These are phyloP conservation scores for Leptosomus discolor DNA, from an alignment of 2,113 vertebrate genomes.

Conservation along the genomic window DNA sequence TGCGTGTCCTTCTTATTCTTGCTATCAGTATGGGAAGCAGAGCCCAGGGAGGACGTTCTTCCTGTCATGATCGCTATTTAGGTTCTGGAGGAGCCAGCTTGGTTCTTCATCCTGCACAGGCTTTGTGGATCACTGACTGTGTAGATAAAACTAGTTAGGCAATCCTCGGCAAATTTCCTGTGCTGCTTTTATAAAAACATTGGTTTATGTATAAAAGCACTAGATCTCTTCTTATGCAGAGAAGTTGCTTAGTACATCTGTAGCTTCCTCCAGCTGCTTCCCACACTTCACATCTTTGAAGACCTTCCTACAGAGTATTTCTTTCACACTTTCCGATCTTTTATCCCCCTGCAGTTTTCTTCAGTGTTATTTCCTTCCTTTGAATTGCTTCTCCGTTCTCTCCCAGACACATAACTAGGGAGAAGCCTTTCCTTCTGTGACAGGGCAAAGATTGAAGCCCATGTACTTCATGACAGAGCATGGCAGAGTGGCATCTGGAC, in stretches of 20 bases:
- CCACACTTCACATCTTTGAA: not conserved
- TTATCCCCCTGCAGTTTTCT: not conserved
- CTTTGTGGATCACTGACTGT: not conserved
- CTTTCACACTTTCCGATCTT: not conserved
- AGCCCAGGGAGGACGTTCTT: not conserved
- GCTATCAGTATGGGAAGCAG: not conserved
- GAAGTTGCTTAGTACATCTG: not conserved
- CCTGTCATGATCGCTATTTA: rapidly evolving
- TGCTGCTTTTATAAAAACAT: not conserved
- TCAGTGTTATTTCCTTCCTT: not conserved
- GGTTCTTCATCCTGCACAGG: not conserved
- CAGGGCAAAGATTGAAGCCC: not conserved
- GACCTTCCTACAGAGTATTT: not conserved
- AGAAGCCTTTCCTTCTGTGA: not conserved
- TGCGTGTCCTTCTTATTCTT: not conserved
- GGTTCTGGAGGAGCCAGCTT: not conserved
- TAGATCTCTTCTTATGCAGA: not conserved
- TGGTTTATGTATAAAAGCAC: not conserved
- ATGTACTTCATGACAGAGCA: not conserved
- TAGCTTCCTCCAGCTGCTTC: not conserved
- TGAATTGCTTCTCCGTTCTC: not conserved
- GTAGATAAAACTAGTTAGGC: not conserved
- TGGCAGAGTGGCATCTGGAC: not conserved
- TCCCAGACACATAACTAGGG: not conserved
- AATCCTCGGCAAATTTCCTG: not conserved